phyloP scores from a whole-genome alignment of 2,113 vertebrate species.

The Melanerpes aurifrons region DNA sequence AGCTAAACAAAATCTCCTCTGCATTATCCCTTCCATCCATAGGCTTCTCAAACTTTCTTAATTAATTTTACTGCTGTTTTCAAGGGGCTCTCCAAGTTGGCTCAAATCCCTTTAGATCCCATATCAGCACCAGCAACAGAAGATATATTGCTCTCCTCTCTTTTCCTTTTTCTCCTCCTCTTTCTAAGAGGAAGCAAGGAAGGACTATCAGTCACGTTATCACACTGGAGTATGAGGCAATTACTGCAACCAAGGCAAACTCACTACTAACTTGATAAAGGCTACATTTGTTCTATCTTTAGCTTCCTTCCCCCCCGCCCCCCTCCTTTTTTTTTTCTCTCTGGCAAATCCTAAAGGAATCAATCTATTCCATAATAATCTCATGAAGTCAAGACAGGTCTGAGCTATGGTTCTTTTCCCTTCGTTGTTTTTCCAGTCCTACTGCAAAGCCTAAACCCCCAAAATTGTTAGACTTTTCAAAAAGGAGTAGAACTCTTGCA shows the following conservation, averaged over 20 bases:
- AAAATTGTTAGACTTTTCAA: background rate
- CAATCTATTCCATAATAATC: background rate
- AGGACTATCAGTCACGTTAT: slow-evolving; percentile 27
- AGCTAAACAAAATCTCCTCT: slow-evolving; percentile 33
- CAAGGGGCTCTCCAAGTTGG: slow-evolving; percentile 58
- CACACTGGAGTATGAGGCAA: slow-evolving; percentile 7
- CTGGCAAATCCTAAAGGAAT: slow-evolving; percentile 29
- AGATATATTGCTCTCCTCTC: slow-evolving; percentile 20
- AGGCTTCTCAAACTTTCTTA: slow-evolving; percentile 39
- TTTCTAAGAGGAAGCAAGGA: slow-evolving; percentile 37
- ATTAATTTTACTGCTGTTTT: slow-evolving; percentile 60
- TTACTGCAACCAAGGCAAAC: slow-evolving; percentile 3
- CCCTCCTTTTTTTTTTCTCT: background rate
- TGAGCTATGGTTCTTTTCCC: slow-evolving; percentile 21
- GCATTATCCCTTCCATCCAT: background rate
- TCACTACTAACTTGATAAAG: background rate
- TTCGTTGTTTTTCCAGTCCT: background rate
- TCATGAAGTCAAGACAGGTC: slow-evolving; percentile 28
- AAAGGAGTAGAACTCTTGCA: background rate
- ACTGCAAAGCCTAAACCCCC: background rate
- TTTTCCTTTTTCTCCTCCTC: background rate
- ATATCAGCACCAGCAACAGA: slow-evolving; percentile 25
- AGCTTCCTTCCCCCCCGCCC: background rate
- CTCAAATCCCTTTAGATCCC: slow-evolving; percentile 38
- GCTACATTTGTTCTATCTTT: background rate